Conservation (phyloP, 92 coral and sea anemone species). For the Epizoanthus illoricatus region DNA sequence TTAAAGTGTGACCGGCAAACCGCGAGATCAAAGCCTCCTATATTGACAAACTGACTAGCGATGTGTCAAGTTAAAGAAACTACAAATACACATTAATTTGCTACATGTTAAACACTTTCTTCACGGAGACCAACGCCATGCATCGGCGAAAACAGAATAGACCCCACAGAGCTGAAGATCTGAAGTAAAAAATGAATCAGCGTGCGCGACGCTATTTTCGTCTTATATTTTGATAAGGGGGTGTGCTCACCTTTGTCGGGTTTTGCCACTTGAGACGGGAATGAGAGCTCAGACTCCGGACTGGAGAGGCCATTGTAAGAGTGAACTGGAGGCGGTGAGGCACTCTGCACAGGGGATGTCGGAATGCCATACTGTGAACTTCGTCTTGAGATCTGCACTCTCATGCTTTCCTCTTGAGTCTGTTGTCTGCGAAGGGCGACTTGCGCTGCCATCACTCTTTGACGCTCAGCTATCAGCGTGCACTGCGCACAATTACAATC, state of each 20-base stretch:
- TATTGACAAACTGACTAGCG: slow-evolving; percentile 55
- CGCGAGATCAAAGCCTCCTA: slow-evolving; percentile 24
- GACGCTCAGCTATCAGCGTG: slow-evolving; percentile 83
- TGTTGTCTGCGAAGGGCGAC: slow-evolving; percentile 87
- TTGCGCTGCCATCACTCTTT: slow-evolving; percentile 92
- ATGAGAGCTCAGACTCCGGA: slow-evolving; percentile 14
- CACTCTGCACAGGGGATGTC: slow-evolving; percentile 35
- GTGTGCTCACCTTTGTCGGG: slow-evolving; percentile 28
- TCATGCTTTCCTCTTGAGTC: slow-evolving; percentile 94
- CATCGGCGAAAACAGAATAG: slow-evolving; percentile 21
- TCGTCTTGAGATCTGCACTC: slow-evolving; percentile 53
- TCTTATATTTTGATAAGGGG: slow-evolving; percentile 4
- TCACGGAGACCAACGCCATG: slow-evolving; percentile 46
- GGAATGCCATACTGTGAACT: slow-evolving; percentile 44
- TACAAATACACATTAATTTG: slow-evolving; percentile 90
- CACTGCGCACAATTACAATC: slow-evolving; percentile 87
- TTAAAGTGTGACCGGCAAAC: slow-evolving; percentile 20
- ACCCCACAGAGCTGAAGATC: slow-evolving; percentile 7
- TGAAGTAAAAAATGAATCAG: background rate
- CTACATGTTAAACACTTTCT: slow-evolving; percentile 85
- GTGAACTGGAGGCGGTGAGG: slow-evolving; percentile 18
- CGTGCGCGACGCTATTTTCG: background rate
- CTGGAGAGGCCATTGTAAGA: slow-evolving; percentile 36
- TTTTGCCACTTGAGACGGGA: background rate
- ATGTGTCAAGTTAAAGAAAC: slow-evolving; percentile 82